Evolutionary conservation across 1,140 invertebrate species (phyloP).

Genomic region (Galleria mellonella): DNA sequence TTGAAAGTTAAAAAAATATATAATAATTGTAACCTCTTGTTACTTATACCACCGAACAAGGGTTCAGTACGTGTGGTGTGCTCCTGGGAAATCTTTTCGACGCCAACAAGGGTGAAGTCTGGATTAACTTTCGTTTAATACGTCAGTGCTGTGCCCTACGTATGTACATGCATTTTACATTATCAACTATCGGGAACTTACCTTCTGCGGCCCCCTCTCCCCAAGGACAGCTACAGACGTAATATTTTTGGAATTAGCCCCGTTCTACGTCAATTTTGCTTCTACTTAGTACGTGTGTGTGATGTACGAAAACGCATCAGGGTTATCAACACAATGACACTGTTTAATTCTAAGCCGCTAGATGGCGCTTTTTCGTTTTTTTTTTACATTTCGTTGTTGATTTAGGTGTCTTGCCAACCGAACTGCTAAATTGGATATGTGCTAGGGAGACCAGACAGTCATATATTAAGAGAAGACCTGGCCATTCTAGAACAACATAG

Average conservation of each 20-base stretch:
- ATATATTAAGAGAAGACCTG: no score
- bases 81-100: conserved; percentile 56
- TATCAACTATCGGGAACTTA: conserved; percentile 12
- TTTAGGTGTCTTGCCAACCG: no score
- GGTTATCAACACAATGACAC: no score
- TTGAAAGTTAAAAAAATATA: no score
- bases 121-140: conserved; percentile 59
- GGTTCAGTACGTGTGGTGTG: neutral
- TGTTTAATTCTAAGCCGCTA: no score
- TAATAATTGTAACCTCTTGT: neutral
- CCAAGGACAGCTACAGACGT: neutral
- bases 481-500: no score
- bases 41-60: conserved; percentile 19
- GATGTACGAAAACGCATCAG: no score
- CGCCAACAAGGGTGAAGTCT: conserved; percentile 38
- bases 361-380: no score
- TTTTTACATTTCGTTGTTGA: no score
- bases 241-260: conserved; percentile 3
- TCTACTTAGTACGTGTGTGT: no score
- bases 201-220: neutral
- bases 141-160: conserved; percentile 40
- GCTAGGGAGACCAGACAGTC: no score
- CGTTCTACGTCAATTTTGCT: neutral
- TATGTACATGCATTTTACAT: conserved; percentile 42
- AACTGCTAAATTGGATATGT: no score